Conservation (phyloP, 2,888 invertebrate genomes). For the Rugalucina vietnamica region DNA sequence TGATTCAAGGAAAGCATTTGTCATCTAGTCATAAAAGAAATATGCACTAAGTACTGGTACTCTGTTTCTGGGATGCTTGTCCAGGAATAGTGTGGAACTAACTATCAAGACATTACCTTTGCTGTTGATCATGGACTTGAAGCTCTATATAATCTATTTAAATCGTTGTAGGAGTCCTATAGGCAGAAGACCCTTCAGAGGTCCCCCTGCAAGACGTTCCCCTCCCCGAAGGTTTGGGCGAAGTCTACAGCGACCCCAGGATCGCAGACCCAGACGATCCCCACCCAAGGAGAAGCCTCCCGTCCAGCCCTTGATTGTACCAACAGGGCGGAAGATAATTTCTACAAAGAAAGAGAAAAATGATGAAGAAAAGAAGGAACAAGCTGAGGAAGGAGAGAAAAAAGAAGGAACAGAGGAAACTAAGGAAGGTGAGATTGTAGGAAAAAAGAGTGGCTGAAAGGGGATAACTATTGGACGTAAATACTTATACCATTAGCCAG, state of each 20-base stretch:
- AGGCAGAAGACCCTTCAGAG: slow-evolving; percentile 38
- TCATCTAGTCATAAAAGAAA: too few species aligned
- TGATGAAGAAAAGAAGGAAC: slow-evolving; percentile 34
- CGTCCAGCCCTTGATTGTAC: neutral
- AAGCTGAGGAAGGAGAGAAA: slow-evolving; percentile 27
- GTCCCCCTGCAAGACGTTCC: neutral
- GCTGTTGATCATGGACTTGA: too few species aligned
- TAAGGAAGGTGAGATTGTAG: too few species aligned
- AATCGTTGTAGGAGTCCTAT: neutral
- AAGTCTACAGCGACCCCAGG: slow-evolving; percentile 12
- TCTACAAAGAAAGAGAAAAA: slow-evolving; percentile 54
- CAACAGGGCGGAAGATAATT: slow-evolving; percentile 53
- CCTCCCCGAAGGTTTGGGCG: neutral
- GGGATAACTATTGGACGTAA: too few species aligned
- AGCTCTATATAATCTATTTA: too few species aligned
- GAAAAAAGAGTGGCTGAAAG: too few species aligned
- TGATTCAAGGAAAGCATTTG: too few species aligned
- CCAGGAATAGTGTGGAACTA: too few species aligned
- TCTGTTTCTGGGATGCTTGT: too few species aligned
- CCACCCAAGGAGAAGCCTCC: neutral
- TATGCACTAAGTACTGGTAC: too few species aligned
- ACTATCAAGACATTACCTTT: too few species aligned
- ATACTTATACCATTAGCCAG: too few species aligned
- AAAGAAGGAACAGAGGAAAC: neutral
- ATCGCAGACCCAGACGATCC: slow-evolving; percentile 15